Base-by-base conservation (phyloP, 2,888 invertebrate genomes). In the Phymatocera aterrima region DNA sequence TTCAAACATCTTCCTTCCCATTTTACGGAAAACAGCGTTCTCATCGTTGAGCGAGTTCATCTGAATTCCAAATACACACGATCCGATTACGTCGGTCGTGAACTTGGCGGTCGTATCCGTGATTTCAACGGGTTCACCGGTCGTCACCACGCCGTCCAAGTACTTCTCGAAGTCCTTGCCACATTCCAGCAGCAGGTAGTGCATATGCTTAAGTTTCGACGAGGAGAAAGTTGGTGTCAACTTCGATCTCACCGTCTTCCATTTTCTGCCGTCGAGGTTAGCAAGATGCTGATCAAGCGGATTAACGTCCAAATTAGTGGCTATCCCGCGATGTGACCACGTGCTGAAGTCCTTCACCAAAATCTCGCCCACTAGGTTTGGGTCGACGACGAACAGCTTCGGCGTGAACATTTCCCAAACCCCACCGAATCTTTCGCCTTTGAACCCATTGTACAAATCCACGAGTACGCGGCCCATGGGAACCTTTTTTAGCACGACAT, bases 51-150 rank as follows among this genome's bases (percentile, higher is more conserved):
- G 87, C 64, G 91, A 91, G 80, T 92, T 91, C 80, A 91, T 90
- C 15, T 92, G 91, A 6, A 92, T 85, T 0, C 92, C 92, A 82
- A 92, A 92, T 10, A 91, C 92, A 82, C 91, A 91, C 0, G 87
- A 88, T 0, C 92, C 91, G 61, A 93, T 92, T 0, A 92, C 91
- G 82, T 93, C 92, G 8, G 91, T 91, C 1, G 92, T 92, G 80
- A 89, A 92, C 3, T 91, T 88, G 0, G 91, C 90, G 40, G 90
- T 86, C 6, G 91, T 77, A 46, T 91, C 91, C 83, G 91, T 91
- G 1, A 92, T 84, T 68, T 93, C 92, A 0, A 91, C 80, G 0
- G 88, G 85, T 8, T 83, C 75, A 0, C 24, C 72, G 24, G 43
- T 21, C 12, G 28, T 6, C 51, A 84, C 77, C 72, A 86, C 75